Base-by-base conservation (phyloP, 2,113 vertebrate species). In the Psettodes erumei region DNA sequence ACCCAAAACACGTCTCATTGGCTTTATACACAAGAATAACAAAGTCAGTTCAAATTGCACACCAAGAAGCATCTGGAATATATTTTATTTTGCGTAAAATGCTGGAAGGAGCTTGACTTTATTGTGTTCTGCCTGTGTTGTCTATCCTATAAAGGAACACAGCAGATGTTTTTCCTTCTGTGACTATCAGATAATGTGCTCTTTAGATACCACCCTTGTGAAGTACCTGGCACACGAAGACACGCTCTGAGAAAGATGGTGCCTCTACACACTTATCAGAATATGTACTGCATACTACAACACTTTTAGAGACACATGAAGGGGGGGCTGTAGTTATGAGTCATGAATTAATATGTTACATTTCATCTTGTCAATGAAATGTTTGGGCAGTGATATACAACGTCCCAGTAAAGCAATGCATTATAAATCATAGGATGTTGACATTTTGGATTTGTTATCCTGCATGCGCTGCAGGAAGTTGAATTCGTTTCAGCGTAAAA, bases 391-490 rank as follows among this genome's bases (percentile, higher is more conserved):
- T 85, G 75, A 87, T 82, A 48, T 73, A 76, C 70, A 82, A 65
- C 73, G 66, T 69, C 74, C 68, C 65, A 32, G 63, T 64, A 19
- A 62, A 75, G 63, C 71, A 28, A 33, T 38, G 25, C 30, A 58
- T 54, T 59, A 79, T 88, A 78, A 87, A 88, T 82, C 81, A 87
- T 23, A 58, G 18, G 35, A 54, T 5, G 15, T 8, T 83, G 87
- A 83, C 82, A 85, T 85, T 86, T 84, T 80, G 81, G 62, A 82
- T 74, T 70, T 70, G 33, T 74, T 78, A 81, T 86, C 85, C 63
- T 60, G 73, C 80, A 40, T 82, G 76, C 78, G 64, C 63, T 72
- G 77, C 58, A 83, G 79, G 72, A 75, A 84, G 66, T 65, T 67
- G 37, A 78, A 28, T 63, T 77, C 56, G 32, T 79, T 80, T 84